Evolutionary conservation across 2,888 invertebrate species (phyloP).

Genomic region (Seira ritae): DNA sequence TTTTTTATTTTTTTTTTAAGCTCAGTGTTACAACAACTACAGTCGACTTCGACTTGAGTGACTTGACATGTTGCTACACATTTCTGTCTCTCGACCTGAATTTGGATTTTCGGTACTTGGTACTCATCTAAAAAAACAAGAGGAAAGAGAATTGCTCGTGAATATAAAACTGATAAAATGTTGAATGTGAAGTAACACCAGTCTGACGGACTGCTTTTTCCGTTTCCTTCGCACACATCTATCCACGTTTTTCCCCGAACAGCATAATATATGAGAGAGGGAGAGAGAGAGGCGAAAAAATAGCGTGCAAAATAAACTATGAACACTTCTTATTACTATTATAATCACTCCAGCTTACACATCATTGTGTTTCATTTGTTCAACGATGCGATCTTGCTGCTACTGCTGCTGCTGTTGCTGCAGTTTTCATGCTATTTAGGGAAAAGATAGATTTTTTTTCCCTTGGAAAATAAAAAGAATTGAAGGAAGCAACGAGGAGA

Average conservation of each 20-base stretch:
- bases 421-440: slow-evolving; percentile 13
- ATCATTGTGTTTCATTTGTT: slow-evolving; percentile 23
- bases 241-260: not conserved
- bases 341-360: slow-evolving; percentile 20
- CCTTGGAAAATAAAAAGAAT: no score
- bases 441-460: not conserved
- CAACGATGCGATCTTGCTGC: slow-evolving; percentile 25
- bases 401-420: slow-evolving; percentile 22
- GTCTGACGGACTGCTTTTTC: no score
- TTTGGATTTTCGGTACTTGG: not conserved
- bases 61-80: slow-evolving; percentile 15
- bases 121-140: not conserved
- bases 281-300: slow-evolving; percentile 32
- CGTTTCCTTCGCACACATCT: no score
- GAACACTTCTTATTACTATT: slow-evolving; percentile 25
- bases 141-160: no score
- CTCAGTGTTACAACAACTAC: no score
- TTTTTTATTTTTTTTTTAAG: no score
- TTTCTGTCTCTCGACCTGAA: not conserved
- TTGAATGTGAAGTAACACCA: no score
- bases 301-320: slow-evolving; percentile 42
- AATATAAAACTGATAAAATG: no score
- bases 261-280: no score
- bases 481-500: no score
- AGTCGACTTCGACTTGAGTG: no score